phyloP scores from a whole-genome alignment of 1,140 invertebrate species.

The Pentalonia nigronervosa region DNA sequence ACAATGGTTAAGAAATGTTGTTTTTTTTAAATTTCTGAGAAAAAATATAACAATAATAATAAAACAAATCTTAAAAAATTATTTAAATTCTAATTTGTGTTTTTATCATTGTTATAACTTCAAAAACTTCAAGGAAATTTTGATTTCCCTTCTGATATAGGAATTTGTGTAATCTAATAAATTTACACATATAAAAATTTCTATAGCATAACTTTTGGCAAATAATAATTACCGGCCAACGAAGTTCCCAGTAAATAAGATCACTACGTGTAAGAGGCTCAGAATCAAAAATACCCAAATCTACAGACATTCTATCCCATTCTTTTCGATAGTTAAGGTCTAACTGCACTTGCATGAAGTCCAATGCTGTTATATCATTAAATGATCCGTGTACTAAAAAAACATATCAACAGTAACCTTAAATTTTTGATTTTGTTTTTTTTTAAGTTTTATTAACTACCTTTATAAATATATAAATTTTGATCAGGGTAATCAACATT shows the following conservation, averaged over 20 bases:
- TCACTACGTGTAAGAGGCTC: conserved; percentile 71
- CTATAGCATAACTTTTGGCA: not conserved
- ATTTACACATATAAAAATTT: not conserved
- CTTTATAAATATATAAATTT: conserved; percentile 82
- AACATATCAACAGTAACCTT: conserved; percentile 1
- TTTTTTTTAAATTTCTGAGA: not conserved
- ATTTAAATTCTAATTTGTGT: not conserved
- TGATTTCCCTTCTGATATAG: not conserved
- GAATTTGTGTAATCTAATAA: not conserved
- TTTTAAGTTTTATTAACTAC: conserved; percentile 62
- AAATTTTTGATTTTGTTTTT: not conserved
- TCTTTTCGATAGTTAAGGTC: conserved; percentile 78
- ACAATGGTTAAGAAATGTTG: not conserved
- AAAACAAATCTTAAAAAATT: not conserved
- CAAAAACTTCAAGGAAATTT: not conserved
- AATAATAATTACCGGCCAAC: conserved; percentile 76
- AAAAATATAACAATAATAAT: not conserved
- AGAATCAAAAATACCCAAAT: conserved; percentile 73
- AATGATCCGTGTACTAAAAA: conserved; percentile 79
- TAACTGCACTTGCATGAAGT: conserved; percentile 83
- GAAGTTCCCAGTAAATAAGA: conserved; percentile 86
- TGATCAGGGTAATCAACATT: conserved; percentile 67
- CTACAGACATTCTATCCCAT: conserved; percentile 82
- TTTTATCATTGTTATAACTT: not conserved
- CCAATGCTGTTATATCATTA: conserved; percentile 77